These are phyloP conservation scores for Portevinia maculata DNA, from an alignment of 2,888 invertebrate species.

Conservation along the genomic window DNA sequence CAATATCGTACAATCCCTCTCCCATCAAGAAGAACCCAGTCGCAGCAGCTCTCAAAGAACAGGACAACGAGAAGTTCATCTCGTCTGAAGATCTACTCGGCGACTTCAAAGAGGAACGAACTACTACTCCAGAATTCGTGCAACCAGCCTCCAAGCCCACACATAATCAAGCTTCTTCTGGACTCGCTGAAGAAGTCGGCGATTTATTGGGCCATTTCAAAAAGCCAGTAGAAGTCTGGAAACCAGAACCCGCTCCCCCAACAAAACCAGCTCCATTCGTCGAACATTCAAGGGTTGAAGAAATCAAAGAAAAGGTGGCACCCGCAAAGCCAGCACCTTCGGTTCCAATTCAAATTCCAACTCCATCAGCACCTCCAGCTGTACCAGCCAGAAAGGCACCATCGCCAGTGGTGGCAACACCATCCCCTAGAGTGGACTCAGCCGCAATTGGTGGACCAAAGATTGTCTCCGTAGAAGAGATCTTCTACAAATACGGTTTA, in stretches of 20 bases:
- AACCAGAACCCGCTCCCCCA: conserved; percentile 64
- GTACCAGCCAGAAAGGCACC: conserved; percentile 64
- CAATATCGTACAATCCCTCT: conserved; percentile 81
- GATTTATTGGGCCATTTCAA: conserved; percentile 63
- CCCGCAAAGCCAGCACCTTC: conserved; percentile 62
- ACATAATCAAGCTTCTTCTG: conserved; percentile 56
- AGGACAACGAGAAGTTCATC: conserved; percentile 82
- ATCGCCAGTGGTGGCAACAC: conserved; percentile 63
- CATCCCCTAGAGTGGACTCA: conserved; percentile 48
- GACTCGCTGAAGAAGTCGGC: conserved; percentile 36
- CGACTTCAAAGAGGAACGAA: conserved; percentile 81
- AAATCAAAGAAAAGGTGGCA: conserved; percentile 47
- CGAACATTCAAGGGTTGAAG: conserved; percentile 47
- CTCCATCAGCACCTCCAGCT: conserved; percentile 37
- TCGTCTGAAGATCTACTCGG: conserved; percentile 82
- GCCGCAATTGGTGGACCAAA: conserved; percentile 70
- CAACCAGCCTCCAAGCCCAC: conserved; percentile 59
- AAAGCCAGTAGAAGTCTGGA: conserved; percentile 22
- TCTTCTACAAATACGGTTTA: conserved; percentile 87
- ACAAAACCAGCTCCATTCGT: conserved; percentile 48
- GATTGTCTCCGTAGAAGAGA: conserved; percentile 84
- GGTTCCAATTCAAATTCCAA: conserved; percentile 38
- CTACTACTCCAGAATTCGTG: conserved; percentile 76
- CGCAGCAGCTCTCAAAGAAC: conserved; percentile 80
- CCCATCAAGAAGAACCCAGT: conserved; percentile 81